Percentiles rank a stretch among this genome's conserved stretches.
Evolutionary conservation across 2,888 invertebrate species (phyloP).

Genomic region (Sepiola atlantica): DNA sequence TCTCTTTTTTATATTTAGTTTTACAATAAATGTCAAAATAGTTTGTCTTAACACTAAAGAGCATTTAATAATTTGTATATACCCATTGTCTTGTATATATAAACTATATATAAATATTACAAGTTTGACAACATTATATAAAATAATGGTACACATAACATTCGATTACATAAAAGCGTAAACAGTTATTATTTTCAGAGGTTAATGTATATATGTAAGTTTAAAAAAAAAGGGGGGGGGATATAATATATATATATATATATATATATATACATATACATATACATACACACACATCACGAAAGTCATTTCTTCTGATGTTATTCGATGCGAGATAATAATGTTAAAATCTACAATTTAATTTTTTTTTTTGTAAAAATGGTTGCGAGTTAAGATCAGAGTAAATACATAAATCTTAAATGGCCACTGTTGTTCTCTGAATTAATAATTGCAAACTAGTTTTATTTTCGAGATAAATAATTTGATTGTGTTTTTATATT

Average conservation of each 20-base stretch:
- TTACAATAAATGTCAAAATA: too few species aligned
- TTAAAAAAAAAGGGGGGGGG: too few species aligned
- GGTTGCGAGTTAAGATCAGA: background rate
- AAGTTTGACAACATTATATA: background rate
- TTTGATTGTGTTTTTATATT: background rate
- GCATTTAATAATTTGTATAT: background rate
- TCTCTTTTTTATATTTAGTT: too few species aligned
- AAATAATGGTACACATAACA: background rate
- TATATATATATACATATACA: too few species aligned
- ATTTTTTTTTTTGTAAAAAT: background rate
- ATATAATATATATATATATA: too few species aligned
- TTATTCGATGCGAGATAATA: too few species aligned
- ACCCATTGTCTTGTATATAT: background rate
- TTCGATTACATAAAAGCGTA: too few species aligned
- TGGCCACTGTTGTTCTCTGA: background rate
- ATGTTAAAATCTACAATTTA: background rate
- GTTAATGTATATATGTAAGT: too few species aligned
- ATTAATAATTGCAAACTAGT: background rate
- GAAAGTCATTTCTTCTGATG: background rate
- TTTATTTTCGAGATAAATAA: background rate
- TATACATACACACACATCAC: too few species aligned
- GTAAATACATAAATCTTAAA: background rate
- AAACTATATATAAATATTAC: background rate
- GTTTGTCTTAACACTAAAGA: too few species aligned
- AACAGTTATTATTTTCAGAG: too few species aligned